phyloP scores from a whole-genome alignment of 2,113 vertebrate genomes.

The Xenopus tropicalis region DNA sequence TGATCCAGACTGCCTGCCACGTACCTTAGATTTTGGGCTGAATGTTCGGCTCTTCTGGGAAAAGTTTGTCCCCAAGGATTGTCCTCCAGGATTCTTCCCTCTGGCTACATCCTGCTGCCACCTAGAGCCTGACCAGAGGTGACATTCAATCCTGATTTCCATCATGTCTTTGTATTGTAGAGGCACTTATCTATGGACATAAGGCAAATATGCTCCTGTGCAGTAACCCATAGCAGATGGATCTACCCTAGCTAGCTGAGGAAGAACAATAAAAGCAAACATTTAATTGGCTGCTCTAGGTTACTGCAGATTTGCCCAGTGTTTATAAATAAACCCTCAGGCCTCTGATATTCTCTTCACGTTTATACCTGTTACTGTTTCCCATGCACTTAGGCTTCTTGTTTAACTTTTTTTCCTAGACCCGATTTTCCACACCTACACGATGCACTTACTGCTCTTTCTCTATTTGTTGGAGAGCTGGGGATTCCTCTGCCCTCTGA shows the following conservation, averaged over 20 bases:
- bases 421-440: slow-evolving; percentile 90
- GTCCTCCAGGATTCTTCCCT: slow-evolving; percentile 89
- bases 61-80: slow-evolving; percentile 91
- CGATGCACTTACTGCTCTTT: slow-evolving; percentile 88
- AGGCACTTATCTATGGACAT: no score
- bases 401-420: slow-evolving; percentile 57
- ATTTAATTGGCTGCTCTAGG: no score
- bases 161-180: no score
- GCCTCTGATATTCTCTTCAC: no score
- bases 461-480: slow-evolving; percentile 84
- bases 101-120: slow-evolving; percentile 90
- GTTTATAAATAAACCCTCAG: no score
- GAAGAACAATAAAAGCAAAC: no score
- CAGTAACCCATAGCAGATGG: no score
- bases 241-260: no score
- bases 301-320: no score
- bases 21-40: slow-evolving; percentile 90
- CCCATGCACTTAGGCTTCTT: no score
- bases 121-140: slow-evolving; percentile 89
- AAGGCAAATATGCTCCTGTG: no score
- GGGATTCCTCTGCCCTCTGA: slow-evolving; percentile 87
- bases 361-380: no score
- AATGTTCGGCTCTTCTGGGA: slow-evolving; percentile 92
- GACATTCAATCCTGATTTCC: background rate
- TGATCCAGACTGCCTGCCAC: slow-evolving; percentile 91